Base-by-base conservation (phyloP, 53 echinoderm and acorn worm genomes). In the Temnopleurus reevesii region DNA sequence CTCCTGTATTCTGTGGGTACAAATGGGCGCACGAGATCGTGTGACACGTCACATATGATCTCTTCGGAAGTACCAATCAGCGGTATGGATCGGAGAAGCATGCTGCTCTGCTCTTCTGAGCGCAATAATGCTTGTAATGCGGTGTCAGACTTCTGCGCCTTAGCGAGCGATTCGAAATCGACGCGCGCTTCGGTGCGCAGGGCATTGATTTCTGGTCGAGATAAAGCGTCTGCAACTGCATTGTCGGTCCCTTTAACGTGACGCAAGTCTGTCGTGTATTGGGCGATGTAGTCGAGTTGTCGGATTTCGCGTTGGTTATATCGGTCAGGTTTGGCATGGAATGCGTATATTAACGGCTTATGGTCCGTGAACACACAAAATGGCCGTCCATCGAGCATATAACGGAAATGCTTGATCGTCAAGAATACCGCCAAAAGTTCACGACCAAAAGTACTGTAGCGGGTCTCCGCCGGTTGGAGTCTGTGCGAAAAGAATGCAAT, bases 321-420 rank as follows among this genome's bases (percentile, higher is more conserved):
- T 15, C 90, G 86, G 57, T 92, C 90, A 2, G 94, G 80, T 21
- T 41, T 77, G 12, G 92, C 83, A 8, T 77, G 76, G 46, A 93
- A 76, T 1, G 94, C 91, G 34, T 92, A 80, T 3, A 45, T 91
- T 46, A 89, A 64, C 18, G 90, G 86, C 58, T 45, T 91, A 45
- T 93, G 93, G 66, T 93, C 93, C 4, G 93, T 93, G 29, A 55
- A 91, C 4, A 91, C 89, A 36, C 54, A 89, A 45, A 91, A 93
- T 23, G 83, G 60, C 3, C 92, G 76, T 17, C 92, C 92, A 17
- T 94, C 92, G 1, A 94, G 34, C 76, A 77, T 43, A 51, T 92
- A 45, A 0, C 86, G 76, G 45, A 92, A 94, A 77, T 94, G 89
- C 8, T 54, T 79, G 17, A 89, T 89, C 15, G 89, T 21, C 12